Evolutionary conservation across 2,797 vertebrate genomes (phyloP), one percentile per base, ranked within the genome.

Genomic region (Anomalospiza imberbis): DNA sequence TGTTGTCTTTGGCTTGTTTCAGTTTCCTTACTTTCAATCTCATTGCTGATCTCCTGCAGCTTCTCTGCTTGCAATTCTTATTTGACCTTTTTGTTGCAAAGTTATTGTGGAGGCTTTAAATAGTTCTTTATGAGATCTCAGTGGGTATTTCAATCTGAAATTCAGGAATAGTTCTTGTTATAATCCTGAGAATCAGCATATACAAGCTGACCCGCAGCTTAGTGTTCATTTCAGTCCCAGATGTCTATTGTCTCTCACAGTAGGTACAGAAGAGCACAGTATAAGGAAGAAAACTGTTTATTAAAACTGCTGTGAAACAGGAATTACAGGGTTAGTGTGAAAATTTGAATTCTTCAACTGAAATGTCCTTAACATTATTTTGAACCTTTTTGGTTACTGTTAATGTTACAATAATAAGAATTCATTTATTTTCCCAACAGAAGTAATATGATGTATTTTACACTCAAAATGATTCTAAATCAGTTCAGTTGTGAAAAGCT

Each of bases 81-180:
- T 96, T 96, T 97, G 88, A 95, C 90, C 92, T 97, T 90, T 94
- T 96, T 89, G 85, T 88, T 88, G 85, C 55, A 94, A 91, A 96
- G 94, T 92, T 97, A 95, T 94, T 94, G 89, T 75, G 85, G 78
- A 90, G 89, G 63, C 72, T 96, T 97, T 96, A 94, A 94, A 96
- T 92, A 96, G 90, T 94, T 97, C 93, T 97, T 97, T 95, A 96
- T 94, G 93, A 95, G 91, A 89, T 96, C 93, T 95, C 94, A 96
- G 91, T 91, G 81, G 92, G 81, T 95, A 97, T 93, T 95, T 93
- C 88, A 88, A 89, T 93, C 89, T 94, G 71, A 94, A 94, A 96
- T 95, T 97, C 91, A 85, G 90, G 63, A 96, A 93, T 50, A 89
- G 90, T 92, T 65, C 91, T 94, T 95, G 75, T 93, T 94, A 94